Evolutionary conservation across 2,797 vertebrate genomes (phyloP).

Genomic region (Acanthopagrus latus): DNA sequence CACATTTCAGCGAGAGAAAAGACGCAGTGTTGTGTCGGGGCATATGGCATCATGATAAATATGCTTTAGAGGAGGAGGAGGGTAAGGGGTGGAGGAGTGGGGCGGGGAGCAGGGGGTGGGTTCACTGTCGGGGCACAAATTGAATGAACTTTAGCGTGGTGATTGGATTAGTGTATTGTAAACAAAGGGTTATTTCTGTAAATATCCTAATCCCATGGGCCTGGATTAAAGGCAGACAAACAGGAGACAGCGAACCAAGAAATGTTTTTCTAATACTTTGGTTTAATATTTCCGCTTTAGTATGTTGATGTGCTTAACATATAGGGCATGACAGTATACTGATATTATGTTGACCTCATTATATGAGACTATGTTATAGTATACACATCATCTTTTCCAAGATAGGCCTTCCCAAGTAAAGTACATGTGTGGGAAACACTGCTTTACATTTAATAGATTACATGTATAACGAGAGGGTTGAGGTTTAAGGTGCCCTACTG

Average conservation of each 20-base stretch:
- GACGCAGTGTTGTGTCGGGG: constrained; percentile 63
- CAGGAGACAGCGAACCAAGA: constrained; percentile 10
- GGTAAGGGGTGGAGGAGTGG: constrained; percentile 19
- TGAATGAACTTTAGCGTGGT: constrained; percentile 55
- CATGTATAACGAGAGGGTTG: too few species aligned
- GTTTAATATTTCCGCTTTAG: background rate
- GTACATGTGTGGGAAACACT: too few species aligned
- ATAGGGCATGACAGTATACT: too few species aligned
- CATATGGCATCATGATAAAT: constrained; percentile 74
- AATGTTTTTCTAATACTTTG: constrained; percentile 18
- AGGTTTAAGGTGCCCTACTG: too few species aligned
- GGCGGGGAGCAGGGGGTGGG: background rate
- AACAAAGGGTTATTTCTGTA: constrained; percentile 63
- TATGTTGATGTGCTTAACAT: background rate
- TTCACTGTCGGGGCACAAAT: constrained; percentile 61
- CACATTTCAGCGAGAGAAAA: constrained; percentile 71
- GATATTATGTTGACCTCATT: too few species aligned
- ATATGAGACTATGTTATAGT: too few species aligned
- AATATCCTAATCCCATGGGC: constrained; percentile 51
- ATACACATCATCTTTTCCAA: too few species aligned
- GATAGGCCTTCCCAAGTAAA: too few species aligned
- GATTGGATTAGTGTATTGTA: constrained; percentile 67
- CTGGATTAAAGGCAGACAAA: constrained; percentile 51
- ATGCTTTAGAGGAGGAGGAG: constrained; percentile 50
- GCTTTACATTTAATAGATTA: too few species aligned